Base-by-base conservation (phyloP, 1,140 invertebrate species). In the Trichomalopsis sarcophagae region DNA sequence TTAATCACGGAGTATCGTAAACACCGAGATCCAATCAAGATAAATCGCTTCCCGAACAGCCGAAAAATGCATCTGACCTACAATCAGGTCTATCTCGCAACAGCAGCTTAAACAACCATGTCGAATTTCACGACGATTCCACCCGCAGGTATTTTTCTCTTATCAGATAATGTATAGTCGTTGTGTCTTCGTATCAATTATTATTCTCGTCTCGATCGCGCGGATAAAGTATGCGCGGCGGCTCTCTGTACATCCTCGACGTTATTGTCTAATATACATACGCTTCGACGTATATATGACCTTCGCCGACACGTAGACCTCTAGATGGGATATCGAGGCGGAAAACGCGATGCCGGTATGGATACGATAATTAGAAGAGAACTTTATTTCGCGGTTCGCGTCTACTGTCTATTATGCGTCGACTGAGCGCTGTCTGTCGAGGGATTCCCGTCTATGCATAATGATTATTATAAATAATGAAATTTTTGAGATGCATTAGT, bases 211-310 rank as follows among this genome's bases (percentile, higher is more conserved):
- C 73, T 30, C 73, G 73, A 33, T 74, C 17, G 30, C 55, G 21
- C 21, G 13, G 40, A 44, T 44, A 44, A 40, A n/a, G 73, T 75
- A 44, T 40, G 3, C 68, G 69, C 13, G 23, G 30, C 69, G 7
- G 23, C 69, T 75, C 27, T 75, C 21, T 21, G 36, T 44, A n/a
- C 36, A 75, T 75, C 73, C 73, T 21, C 33, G 73, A 75, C 73
- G 13, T 21, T 75, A 40, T 75, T 75, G 36, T 21, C 30, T 21
- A 21, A n/a, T 40, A 44, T 40, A 75, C 6, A 44, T 74, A 74
- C 30, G 30, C 71, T 9, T 74, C 13, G 13, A 74, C 17, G 23
- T 21, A 14, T 36, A 14, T 36, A 27, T 27, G 73, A 40, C 73
- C 73, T 75, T 75, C 73, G 36, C 30, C 10, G 13, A 30, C 69